Conservation (phyloP, 2,888 invertebrate species). For the Caenorhabditis virilis region DNA sequence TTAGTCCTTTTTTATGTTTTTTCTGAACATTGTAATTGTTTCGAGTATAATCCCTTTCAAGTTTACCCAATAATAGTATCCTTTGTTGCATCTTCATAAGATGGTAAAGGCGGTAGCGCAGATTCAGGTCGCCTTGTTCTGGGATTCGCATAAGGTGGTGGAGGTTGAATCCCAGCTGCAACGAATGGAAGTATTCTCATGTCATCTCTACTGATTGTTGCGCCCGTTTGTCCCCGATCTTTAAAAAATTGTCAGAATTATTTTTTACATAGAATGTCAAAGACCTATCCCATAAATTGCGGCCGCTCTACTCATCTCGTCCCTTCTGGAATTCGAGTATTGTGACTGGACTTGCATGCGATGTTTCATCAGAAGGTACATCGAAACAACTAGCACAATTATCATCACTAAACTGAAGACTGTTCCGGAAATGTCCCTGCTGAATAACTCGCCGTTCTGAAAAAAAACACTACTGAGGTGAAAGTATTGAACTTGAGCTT, state of each 20-base stretch:
- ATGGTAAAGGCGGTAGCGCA: conserved; percentile 62
- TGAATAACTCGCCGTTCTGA: conserved; percentile 61
- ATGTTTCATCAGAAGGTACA: conserved; percentile 68
- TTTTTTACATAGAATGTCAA: neutral
- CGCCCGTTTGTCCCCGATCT: conserved; percentile 13
- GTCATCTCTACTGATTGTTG: conserved; percentile 26
- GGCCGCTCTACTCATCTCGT: conserved; percentile 46
- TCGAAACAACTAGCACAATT: conserved; percentile 62
- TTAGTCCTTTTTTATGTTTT: no score
- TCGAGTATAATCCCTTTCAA: neutral
- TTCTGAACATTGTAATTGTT: no score
- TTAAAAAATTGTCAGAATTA: neutral
- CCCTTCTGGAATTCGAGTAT: conserved; percentile 43
- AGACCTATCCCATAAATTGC: conserved; percentile 37
- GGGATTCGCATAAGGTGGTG: conserved; percentile 58
- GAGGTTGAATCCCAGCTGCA: conserved; percentile 55
- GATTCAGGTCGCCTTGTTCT: conserved; percentile 41
- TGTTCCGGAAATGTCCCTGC: conserved; percentile 65
- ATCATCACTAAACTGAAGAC: conserved; percentile 67
- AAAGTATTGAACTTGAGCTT: no score
- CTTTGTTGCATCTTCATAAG: conserved; percentile 67
- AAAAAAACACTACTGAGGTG: neutral
- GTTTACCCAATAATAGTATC: conserved; percentile 54
- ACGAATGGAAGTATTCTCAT: conserved; percentile 48
- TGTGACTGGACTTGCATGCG: conserved; percentile 64